Evolutionary conservation across 2,113 vertebrate species (phyloP), one percentile per base, ranked within the genome.

Genomic region (Gallinago undulata): DNA sequence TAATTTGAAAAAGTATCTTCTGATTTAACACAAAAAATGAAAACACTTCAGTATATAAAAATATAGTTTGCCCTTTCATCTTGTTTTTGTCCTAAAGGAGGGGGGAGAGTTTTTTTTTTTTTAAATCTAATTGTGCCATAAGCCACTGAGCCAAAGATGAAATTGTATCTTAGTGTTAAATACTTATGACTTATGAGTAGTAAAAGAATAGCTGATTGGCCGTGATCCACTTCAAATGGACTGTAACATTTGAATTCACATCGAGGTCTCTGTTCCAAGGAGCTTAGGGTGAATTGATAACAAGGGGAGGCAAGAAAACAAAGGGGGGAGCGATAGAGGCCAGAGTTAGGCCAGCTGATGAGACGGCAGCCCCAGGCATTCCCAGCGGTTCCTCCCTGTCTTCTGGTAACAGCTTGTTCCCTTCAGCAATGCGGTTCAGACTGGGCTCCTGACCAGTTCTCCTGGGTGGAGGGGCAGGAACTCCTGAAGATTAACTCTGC

Each of bases 361-460:
- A 33, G 4, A 16, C 35, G 15, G 60, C 82, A 56, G 78, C 89
- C 74, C 43, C 3, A 51, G 87, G 69, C 93, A 59, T 78, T 94
- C 66, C 69, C 74, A 75, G 87, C 11, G 2, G 69, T 94, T 90
- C 82, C 90, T 90, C 92, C 85, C 95, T 93, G 66, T 94, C 82
- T 82, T 74, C 25, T 79, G 76, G 94, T 96, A 84, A 94, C 89
- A 93, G 70, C 83, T 86, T 83, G 92, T 90, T 96, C 89, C 82
- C 83, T 88, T 81, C 76, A 88, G 72, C 2, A 13, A 35, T 77
- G 90, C 17, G 1, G 7, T 31, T 85, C 88, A 37, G 72, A 25
- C 87, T 96, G 90, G 95, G 91, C 90, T 97, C 56, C 3, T 67
- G 80, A 94, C 91, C 91, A 90, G 59, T 77, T 86, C 90, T 91